A percentile compares a stretch with the other conserved stretches of the same genome.
These are phyloP conservation scores for Dynastes maya DNA, from an alignment of 2,888 invertebrate species.

Conservation along the genomic window DNA sequence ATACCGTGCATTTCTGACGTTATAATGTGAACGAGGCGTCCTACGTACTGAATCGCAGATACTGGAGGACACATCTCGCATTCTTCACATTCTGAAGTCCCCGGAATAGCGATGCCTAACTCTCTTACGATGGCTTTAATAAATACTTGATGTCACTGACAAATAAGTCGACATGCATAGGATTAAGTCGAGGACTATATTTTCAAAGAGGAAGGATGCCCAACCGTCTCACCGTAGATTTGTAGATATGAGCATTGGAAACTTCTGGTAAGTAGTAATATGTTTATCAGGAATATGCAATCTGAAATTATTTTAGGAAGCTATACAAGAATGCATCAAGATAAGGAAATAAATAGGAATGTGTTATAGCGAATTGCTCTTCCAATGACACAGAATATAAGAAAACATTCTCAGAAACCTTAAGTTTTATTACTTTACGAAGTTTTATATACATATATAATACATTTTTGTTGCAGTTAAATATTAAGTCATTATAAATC, in stretches of 20 bases:
- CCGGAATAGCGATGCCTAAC: constrained; percentile 67
- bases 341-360: too few relatives aligned
- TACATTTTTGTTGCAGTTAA: too few relatives aligned
- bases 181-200: constrained; percentile 24
- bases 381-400: too few relatives aligned
- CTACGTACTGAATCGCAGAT: constrained; percentile 41
- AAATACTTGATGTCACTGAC: constrained; percentile 70
- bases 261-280: neutral
- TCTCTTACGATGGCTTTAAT: constrained; percentile 67
- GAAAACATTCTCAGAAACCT: too few relatives aligned
- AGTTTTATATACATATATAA: too few relatives aligned
- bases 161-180: constrained; percentile 62
- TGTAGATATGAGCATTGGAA: constrained; percentile 2
- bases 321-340: too few relatives aligned
- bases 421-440: too few relatives aligned
- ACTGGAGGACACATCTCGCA: constrained; percentile 61
- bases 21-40: constrained; percentile 62
- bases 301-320: too few relatives aligned
- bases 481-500: too few relatives aligned
- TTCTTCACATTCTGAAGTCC: constrained; percentile 67
- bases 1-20: constrained; percentile 64
- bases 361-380: too few relatives aligned
- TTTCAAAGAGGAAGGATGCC: neutral
- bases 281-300: too few relatives aligned
- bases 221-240: neutral